Evolutionary conservation across 1,140 invertebrate genomes (phyloP), one percentile per base, ranked within the genome.

Genomic region (Gonatopus flavifemur): DNA sequence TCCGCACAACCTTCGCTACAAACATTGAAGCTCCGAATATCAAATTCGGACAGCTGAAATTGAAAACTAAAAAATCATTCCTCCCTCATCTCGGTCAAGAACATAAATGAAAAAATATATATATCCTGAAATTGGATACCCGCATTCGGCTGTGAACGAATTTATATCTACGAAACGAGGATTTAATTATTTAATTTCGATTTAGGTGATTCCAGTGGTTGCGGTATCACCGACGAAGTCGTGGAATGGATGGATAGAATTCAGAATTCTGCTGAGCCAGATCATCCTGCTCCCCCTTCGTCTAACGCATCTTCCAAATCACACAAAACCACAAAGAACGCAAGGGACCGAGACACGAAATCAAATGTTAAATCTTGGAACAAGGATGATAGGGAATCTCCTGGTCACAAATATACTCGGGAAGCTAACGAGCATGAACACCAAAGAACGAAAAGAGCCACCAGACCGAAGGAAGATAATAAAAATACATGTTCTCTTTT

Each of bases 161-260:
- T n/a, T n/a, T n/a, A n/a, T n/a, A n/a, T n/a, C n/a, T n/a, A n/a
- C n/a, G n/a, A n/a, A n/a, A n/a, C n/a, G n/a, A n/a, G n/a, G n/a
- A n/a, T 28, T 28, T n/a, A 37, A 38, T 15, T 15, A 3, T 19
- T 6, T 37, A 19, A 13, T 38, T 53, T 21, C n/a, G n/a, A n/a
- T n/a, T 12, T 68, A 89, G 88, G 88, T 72, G 88, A 89, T 72
- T 83, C 85, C 21, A 86, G 84, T 52, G 93, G 92, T 7, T 95
- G 93, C 77, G 94, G 93, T 33, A 86, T 94, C 28, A 93, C 85
- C 9, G 88, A 91, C 50, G 88, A 93, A 48, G 84, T 94, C 19
- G 84, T 87, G 45, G 84, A 92, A 60, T 96, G 93, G 92, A 97
- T 98, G 94, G 86, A 94, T 53, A 82, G 81, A 52, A 86, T 97